A percentile compares a stretch with the other conserved stretches of the same genome.
Conservation (phyloP, 2,113 vertebrate genomes). For the Tringa solitaria region DNA sequence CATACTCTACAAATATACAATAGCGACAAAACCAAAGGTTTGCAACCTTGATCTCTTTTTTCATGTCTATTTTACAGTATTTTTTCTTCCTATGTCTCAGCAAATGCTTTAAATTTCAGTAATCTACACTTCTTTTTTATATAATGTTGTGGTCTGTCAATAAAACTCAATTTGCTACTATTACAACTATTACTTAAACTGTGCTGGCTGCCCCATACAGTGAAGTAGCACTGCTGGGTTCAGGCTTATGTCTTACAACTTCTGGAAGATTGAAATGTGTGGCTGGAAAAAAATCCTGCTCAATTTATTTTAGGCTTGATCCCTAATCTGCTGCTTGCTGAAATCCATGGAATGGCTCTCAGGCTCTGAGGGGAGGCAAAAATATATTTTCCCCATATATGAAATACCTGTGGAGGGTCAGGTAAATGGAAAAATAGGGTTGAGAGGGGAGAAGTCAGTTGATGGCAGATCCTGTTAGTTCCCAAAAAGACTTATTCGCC, state of each 20-base stretch:
- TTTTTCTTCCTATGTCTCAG: not conserved
- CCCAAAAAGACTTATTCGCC: not conserved
- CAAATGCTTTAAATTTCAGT: not conserved
- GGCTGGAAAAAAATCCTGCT: not conserved
- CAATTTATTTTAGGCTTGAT: not conserved
- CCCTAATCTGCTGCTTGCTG: not conserved
- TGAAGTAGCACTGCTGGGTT: not conserved
- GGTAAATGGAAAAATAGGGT: not conserved
- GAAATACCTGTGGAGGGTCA: not conserved
- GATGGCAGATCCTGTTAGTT: not conserved
- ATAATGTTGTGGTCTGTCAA: not conserved
- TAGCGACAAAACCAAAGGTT: not conserved
- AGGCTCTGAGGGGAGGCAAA: not conserved
- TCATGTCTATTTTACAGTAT: not conserved
- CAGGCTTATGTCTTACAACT: not conserved
- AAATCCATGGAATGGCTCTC: not conserved
- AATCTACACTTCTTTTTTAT: not conserved
- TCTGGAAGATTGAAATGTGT: not conserved
- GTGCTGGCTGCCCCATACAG: not conserved
- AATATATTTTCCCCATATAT: not conserved
- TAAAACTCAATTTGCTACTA: not conserved
- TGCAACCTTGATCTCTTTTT: not conserved
- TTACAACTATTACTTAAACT: not conserved
- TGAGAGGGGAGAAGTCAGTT: not conserved
- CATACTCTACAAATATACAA: not conserved